Evolutionary conservation across 2,797 vertebrate genomes (phyloP).

Genomic region (Phoebastria nigripes): DNA sequence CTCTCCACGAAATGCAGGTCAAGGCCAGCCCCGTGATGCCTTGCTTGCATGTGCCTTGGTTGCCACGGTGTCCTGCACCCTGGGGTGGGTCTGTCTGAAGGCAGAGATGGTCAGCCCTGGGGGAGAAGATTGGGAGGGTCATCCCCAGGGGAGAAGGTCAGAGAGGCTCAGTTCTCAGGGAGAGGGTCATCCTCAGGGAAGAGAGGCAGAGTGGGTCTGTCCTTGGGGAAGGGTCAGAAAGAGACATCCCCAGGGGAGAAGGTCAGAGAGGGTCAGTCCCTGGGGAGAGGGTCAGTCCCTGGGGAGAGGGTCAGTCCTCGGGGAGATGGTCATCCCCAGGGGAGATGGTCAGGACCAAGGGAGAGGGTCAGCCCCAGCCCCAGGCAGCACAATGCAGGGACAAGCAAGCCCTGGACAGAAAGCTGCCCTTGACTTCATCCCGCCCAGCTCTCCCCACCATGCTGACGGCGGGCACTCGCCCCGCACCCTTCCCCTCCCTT

Average conservation of each 20-base stretch:
- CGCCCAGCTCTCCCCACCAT: fast-evolving
- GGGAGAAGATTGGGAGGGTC: background rate
- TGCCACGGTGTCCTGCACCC: background rate
- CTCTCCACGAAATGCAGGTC: background rate
- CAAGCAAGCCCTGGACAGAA: background rate
- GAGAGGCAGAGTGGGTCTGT: background rate
- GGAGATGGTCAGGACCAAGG: background rate
- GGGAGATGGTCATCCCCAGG: background rate
- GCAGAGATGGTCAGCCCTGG: background rate
- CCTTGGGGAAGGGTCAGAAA: background rate
- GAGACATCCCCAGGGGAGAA: too few relatives aligned
- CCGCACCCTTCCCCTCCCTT: fast-evolving
- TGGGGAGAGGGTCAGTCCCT: background rate
- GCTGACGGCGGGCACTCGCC: background rate
- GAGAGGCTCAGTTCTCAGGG: too few relatives aligned
- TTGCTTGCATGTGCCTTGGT: background rate
- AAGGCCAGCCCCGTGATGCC: fast-evolving
- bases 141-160: background rate
- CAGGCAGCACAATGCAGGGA: background rate
- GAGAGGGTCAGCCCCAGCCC: background rate
- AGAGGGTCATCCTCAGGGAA: background rate
- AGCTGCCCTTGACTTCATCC: fast-evolving
- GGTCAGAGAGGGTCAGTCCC: background rate
- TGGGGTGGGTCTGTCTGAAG: background rate
- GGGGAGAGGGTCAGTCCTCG: too few relatives aligned